Evolutionary conservation across 2,113 vertebrate genomes (phyloP).

Genomic region (Plotosus lineatus): DNA sequence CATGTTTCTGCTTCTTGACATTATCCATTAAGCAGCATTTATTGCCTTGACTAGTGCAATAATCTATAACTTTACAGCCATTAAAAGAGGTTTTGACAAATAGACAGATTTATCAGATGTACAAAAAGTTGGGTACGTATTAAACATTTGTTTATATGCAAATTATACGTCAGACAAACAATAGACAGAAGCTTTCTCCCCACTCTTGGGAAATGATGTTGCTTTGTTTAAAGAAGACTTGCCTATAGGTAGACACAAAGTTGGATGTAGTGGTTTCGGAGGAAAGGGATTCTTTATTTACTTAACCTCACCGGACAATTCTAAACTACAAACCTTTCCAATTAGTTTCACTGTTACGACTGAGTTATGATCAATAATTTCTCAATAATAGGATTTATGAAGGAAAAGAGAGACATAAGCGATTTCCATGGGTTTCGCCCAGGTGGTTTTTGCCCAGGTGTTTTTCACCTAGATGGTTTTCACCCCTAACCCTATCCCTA

Average conservation of each 20-base stretch:
- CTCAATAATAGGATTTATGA: neutral
- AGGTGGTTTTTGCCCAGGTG: too few relatives aligned
- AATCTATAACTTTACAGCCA: slow-evolving; percentile 60
- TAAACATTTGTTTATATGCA: slow-evolving; percentile 65
- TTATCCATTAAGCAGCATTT: slow-evolving; percentile 55
- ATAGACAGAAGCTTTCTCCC: slow-evolving; percentile 37
- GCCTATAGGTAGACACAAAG: slow-evolving; percentile 20
- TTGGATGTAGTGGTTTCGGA: slow-evolving; percentile 14
- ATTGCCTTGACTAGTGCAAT: slow-evolving; percentile 58
- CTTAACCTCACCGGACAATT: neutral
- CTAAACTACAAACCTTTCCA: neutral
- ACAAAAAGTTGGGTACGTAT: slow-evolving; percentile 45
- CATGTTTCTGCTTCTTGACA: slow-evolving; percentile 38
- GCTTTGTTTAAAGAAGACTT: slow-evolving; percentile 29
- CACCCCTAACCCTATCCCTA: too few relatives aligned
- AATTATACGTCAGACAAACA: slow-evolving; percentile 57
- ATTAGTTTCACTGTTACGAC: neutral
- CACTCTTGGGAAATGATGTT: slow-evolving; percentile 38
- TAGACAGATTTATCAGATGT: slow-evolving; percentile 62
- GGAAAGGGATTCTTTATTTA: slow-evolving; percentile 23
- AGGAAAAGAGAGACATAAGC: neutral
- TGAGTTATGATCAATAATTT: neutral
- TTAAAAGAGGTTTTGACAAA: slow-evolving; percentile 66
- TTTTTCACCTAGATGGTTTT: too few relatives aligned
- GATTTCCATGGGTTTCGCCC: too few relatives aligned